These are phyloP conservation scores for Ochropleura leucogaster DNA, from an alignment of 2,888 invertebrate genomes.

Conservation along the genomic window DNA sequence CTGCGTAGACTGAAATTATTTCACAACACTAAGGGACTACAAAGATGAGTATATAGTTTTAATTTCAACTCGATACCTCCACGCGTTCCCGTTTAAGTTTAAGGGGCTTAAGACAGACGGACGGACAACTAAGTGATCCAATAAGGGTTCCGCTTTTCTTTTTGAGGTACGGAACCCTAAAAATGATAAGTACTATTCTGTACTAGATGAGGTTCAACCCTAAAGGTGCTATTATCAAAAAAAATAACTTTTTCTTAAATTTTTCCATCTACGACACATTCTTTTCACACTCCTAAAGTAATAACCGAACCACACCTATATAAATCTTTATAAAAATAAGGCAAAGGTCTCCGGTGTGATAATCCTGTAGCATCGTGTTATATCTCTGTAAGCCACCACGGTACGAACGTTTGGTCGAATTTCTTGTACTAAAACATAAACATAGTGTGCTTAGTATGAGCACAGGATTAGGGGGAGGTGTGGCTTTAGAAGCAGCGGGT, in stretches of 20 bases:
- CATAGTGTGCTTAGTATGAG: slow-evolving; percentile 65
- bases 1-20: too few relatives aligned
- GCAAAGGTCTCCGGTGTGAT: slow-evolving; percentile 50
- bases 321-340: slow-evolving; percentile 59
- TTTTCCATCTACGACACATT: not conserved
- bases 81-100: too few relatives aligned
- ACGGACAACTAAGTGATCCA: too few relatives aligned
- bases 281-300: not conserved
- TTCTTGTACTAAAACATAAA: slow-evolving; percentile 67
- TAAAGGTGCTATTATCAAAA: not conserved
- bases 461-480: slow-evolving; percentile 61
- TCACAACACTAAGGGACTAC: too few relatives aligned
- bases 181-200: too few relatives aligned
- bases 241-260: not conserved
- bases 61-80: too few relatives aligned
- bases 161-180: too few relatives aligned
- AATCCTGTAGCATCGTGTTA: slow-evolving; percentile 61
- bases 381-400: slow-evolving; percentile 62
- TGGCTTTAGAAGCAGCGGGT: slow-evolving; percentile 49
- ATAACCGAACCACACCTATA: slow-evolving; percentile 20
- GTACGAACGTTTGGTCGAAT: slow-evolving; percentile 57
- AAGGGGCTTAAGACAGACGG: too few relatives aligned
- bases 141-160: too few relatives aligned
- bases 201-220: too few relatives aligned
- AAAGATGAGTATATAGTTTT: too few relatives aligned